These are phyloP conservation scores for Amphipyra berbera DNA, from an alignment of 2,888 invertebrate species.

Conservation along the genomic window DNA sequence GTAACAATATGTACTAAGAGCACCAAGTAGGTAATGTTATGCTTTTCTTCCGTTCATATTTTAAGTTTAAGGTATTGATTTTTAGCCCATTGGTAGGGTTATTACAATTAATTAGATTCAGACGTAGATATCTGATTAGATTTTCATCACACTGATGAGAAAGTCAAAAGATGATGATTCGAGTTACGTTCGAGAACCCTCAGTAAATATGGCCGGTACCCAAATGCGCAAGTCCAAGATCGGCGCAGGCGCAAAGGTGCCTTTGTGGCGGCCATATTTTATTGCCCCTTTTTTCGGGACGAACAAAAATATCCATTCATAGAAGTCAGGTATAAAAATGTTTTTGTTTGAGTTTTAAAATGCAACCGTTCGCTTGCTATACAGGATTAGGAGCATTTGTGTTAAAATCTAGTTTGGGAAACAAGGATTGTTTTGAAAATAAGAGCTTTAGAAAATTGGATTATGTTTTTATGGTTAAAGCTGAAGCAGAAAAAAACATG, in stretches of 20 bases:
- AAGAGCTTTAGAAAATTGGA: slow-evolving; percentile 38
- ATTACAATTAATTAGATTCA: no score
- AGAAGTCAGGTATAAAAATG: slow-evolving; percentile 86
- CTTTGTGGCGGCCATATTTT: slow-evolving; percentile 87
- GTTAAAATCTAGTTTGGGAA: slow-evolving; percentile 28
- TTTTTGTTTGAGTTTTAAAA: slow-evolving; percentile 66
- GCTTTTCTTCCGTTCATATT: no score
- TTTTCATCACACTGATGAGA: background rate
- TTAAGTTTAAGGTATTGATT: no score
- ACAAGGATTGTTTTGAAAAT: slow-evolving; percentile 43
- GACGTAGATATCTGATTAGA: no score
- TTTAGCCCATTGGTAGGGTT: no score
- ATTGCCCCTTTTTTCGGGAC: slow-evolving; percentile 78
- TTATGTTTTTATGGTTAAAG: slow-evolving; percentile 25
- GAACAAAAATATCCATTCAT: slow-evolving; percentile 86
- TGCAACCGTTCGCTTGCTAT: slow-evolving; percentile 66
- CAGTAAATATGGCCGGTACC: slow-evolving; percentile 45
- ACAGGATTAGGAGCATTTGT: slow-evolving; percentile 61
- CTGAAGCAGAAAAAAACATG: background rate
- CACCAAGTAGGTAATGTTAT: no score
- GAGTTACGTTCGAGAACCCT: slow-evolving; percentile 41
- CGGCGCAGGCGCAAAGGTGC: slow-evolving; percentile 84
- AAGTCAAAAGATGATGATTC: background rate
- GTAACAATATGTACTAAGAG: no score
- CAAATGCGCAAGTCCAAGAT: slow-evolving; percentile 82